Base-by-base conservation (phyloP, 2,888 invertebrate species). In the Neoaliturus tenellus region DNA sequence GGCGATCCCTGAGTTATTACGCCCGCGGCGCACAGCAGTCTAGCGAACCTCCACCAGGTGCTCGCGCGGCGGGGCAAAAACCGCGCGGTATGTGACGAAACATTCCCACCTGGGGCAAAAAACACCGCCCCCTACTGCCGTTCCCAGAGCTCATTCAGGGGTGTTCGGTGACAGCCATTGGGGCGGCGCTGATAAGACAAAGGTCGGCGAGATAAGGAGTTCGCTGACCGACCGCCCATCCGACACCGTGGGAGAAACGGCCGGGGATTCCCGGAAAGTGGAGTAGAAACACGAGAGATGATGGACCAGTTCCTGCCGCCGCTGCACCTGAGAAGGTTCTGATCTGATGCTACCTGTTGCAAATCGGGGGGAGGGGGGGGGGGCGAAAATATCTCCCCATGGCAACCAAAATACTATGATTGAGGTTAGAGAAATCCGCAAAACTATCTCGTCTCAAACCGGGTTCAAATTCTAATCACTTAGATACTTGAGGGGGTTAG, bases 1-100 rank as follows among this genome's bases (percentile, higher is more conserved):
- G 4, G 28, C n/a, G 48, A n/a, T 35, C 33, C 39, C 71, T 71
- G 6, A 1, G 73, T 1, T 39, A n/a, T n/a, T n/a, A n/a, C n/a
- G n/a, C n/a, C n/a, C 28, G 67, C 4, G 83, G 83, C 83, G 83
- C 83, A 62, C 73, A 41, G 83, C 83, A 78, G 83, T 83, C 83
- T 83, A 75, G 62, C 81, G n/a, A 12, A 28, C 35, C 67, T 67
- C 14, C 23, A 17, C 80, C 81, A 81, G 81, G 81, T 81, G 81
- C 44, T 31, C n/a, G n/a, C n/a, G n/a, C n/a, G n/a, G n/a, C n/a
- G 25, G 80, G 55, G 28, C 80, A 80, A 41, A 80, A 80, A 80
- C 41, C 28, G 39, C 58, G 41, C 25, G 62, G 25, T 44, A 67
- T 81, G 69, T 69, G 81, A 69, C 81, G 69, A 44, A 67, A 81